A percentile compares a stretch with the other conserved stretches of the same genome.
phyloP scores from a whole-genome alignment of 2,113 vertebrate genomes.

The Bos indicus region DNA sequence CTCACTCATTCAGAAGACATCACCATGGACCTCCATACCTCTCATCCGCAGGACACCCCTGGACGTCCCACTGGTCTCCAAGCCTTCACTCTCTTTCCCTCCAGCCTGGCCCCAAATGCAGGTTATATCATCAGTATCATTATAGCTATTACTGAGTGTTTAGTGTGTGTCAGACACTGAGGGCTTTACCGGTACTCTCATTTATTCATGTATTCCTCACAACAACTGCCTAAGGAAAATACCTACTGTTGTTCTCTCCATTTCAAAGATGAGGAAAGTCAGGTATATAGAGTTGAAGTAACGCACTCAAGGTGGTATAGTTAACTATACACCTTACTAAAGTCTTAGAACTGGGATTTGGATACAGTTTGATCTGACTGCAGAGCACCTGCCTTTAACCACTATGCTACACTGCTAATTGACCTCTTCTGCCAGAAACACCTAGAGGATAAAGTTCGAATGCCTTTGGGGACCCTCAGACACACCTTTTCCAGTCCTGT shows the following conservation, averaged over 20 bases:
- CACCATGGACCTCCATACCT: neutral
- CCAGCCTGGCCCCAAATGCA: neutral
- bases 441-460: neutral
- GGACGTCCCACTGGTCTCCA: neutral
- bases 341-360: neutral
- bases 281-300: neutral
- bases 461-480: neutral
- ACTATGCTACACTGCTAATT: neutral
- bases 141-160: neutral
- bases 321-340: neutral
- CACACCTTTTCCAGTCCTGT: neutral
- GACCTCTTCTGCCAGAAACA: neutral
- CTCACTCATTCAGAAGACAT: neutral
- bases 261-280: neutral
- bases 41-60: fast-evolving
- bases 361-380: neutral
- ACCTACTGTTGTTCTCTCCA: neutral
- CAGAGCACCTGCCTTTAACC: neutral
- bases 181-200: neutral
- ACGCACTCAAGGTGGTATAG: neutral
- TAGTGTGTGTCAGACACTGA: neutral
- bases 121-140: neutral
- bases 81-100: neutral
- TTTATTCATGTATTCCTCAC: neutral
- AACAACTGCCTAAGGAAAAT: neutral